Evolutionary conservation across 1,140 invertebrate species (phyloP), one percentile per base, ranked within the genome.

Genomic region (Oryctes rhinoceros): DNA sequence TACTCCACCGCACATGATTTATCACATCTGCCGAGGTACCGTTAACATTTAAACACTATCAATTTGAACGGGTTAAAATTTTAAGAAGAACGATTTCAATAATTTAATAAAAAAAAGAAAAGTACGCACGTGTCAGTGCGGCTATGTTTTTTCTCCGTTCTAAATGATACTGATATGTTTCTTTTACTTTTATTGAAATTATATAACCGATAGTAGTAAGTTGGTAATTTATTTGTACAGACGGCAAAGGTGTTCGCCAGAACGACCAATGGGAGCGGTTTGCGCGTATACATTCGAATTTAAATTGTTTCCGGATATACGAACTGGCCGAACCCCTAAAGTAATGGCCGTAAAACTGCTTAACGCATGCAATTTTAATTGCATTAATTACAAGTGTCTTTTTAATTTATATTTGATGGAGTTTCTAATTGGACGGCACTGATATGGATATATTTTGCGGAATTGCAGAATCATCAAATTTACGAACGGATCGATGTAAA

Each of bases 201-300:
- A 78, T 24, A 59, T 78, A 78, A 78, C 77, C 18, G 77, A 59
- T 59, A 48, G 77, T 37, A 37, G 77, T 37, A 37, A 59, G 47
- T 62, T 18, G 77, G 77, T 78, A 78, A 78, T 78, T 78, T 78
- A 78, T 78, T 78, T 78, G 77, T 78, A 78, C 77, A 78, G 77
- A 78, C 77, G 77, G 77, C 77, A 78, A 78, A 78, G 77, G 77
- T 78, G 77, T 59, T 49, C 49, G n/a, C 5, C 77, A 30, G 10
- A 24, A 35, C 13, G 48, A 78, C 77, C 77, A 78, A 78, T 78
- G 47, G 49, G 15, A 59, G 49, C 35, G 30, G 15, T 10, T 18
- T 59, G 24, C 24, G 30, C 77, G 47, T 53, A 44, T 35, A 49
- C 75, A 37, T 59, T 78, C 77, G 48, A 78, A 78, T 78, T 78